Evolutionary conservation across 2,113 vertebrate species (phyloP).

Genomic region (Alethe castanea): DNA sequence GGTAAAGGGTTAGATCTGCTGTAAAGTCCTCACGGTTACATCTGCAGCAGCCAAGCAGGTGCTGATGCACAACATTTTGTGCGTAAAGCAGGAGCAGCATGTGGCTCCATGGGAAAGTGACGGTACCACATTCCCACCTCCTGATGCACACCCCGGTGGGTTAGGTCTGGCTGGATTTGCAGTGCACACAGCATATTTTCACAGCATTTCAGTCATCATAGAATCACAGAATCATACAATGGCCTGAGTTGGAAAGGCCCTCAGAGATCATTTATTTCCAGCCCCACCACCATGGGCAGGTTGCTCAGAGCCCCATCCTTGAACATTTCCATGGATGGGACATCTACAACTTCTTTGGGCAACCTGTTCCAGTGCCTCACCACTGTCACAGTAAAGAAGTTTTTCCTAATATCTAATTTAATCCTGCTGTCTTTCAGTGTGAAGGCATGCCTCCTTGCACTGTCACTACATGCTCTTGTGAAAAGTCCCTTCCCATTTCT

Average conservation of each 20-base stretch:
- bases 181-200: neutral
- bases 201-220: neutral
- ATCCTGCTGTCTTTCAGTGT: neutral
- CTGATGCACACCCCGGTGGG: accelerated
- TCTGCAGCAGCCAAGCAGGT: accelerated
- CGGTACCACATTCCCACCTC: accelerated
- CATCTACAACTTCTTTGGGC: neutral
- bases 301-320: neutral
- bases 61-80: neutral
- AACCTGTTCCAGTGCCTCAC: neutral
- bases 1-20: neutral
- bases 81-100: neutral
- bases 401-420: neutral
- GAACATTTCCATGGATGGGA: neutral
- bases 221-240: neutral
- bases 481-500: neutral
- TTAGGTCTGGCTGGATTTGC: neutral
- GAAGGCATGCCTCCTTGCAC: neutral
- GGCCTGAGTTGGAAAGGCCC: neutral
- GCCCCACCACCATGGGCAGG: neutral
- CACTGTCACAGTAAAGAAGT: neutral
- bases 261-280: neutral
- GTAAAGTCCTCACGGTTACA: neutral
- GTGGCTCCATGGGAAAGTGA: accelerated
- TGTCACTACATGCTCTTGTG: neutral